Percentiles rank a stretch among this genome's conserved stretches.
These are phyloP conservation scores for Gopherus evgoodei DNA, from an alignment of 2,113 vertebrate species.

Conservation along the genomic window DNA sequence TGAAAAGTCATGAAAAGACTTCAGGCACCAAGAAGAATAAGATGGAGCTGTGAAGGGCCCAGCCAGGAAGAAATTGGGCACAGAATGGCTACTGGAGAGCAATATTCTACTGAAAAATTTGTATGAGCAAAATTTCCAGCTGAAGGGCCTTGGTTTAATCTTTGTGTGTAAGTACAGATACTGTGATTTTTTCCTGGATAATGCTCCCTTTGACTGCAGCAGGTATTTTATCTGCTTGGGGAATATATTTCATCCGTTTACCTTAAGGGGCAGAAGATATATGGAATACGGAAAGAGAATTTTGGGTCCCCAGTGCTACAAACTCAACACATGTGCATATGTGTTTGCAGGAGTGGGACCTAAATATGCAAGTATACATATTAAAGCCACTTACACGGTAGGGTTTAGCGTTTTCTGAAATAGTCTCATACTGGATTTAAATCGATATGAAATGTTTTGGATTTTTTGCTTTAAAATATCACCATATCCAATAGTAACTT, in stretches of 20 bases:
- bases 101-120: not conserved
- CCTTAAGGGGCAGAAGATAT: conserved; percentile 37
- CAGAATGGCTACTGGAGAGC: not conserved
- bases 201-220: not conserved
- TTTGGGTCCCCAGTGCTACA: conserved; percentile 28
- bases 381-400: not conserved
- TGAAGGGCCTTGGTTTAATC: not conserved
- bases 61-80: not conserved
- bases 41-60: not conserved
- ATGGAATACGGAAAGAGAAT: not conserved
- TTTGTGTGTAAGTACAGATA: not conserved
- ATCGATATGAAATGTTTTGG: not conserved
- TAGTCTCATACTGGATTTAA: not conserved
- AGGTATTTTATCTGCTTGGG: not conserved
- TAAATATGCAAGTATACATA: not conserved
- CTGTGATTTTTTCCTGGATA: not conserved
- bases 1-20: not conserved
- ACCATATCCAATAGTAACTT: not conserved
- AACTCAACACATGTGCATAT: conserved; percentile 28
- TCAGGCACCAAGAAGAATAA: not conserved
- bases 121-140: not conserved
- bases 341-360: fast-evolving
- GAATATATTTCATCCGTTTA: not conserved
- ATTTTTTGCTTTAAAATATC: not conserved
- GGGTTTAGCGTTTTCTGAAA: not conserved